A percentile compares a stretch with the other conserved stretches of the same genome.
Evolutionary conservation across 2,888 invertebrate species (phyloP).

Genomic region (Andrena chrysosceles): DNA sequence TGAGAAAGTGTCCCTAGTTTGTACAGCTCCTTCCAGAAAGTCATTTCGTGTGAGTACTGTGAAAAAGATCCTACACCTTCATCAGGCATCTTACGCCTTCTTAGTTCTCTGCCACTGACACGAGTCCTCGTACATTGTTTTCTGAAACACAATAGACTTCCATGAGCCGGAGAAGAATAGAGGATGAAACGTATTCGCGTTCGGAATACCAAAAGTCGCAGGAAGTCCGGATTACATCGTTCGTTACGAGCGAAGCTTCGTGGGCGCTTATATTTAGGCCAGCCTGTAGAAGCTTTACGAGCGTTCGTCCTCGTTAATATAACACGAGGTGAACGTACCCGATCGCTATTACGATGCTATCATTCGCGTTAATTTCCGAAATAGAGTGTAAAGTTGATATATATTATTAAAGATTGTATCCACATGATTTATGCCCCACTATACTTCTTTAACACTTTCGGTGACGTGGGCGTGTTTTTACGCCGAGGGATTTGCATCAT

Average conservation of each 20-base stretch:
- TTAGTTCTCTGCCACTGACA: background rate
- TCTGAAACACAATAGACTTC: constrained; percentile 38
- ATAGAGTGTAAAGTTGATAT: constrained; percentile 70
- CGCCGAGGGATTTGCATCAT: too few relatives aligned
- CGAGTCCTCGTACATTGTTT: constrained; percentile 21
- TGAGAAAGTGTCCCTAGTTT: too few relatives aligned
- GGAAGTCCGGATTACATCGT: constrained; percentile 74
- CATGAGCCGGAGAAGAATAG: constrained; percentile 16
- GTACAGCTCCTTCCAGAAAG: background rate
- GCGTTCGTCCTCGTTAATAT: constrained; percentile 74
- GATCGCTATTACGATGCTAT: constrained; percentile 44
- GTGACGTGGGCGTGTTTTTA: too few relatives aligned
- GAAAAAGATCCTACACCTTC: background rate
- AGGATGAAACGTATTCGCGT: constrained; percentile 11
- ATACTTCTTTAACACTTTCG: background rate
- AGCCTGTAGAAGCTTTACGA: constrained; percentile 78
- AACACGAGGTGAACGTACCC: constrained; percentile 52
- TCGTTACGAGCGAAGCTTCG: constrained; percentile 65
- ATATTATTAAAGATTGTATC: constrained; percentile 38
- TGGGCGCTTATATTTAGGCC: constrained; percentile 79
- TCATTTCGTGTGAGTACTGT: background rate
- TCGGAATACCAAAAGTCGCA: constrained; percentile 49
- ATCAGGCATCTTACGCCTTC: too few relatives aligned
- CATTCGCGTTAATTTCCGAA: constrained; percentile 75
- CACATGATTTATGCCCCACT: constrained; percentile 5